These are phyloP conservation scores for Eunapius fragilis DNA, from an alignment of 37 sponge, comb jelly and placozoan genomes.

Conservation along the genomic window DNA sequence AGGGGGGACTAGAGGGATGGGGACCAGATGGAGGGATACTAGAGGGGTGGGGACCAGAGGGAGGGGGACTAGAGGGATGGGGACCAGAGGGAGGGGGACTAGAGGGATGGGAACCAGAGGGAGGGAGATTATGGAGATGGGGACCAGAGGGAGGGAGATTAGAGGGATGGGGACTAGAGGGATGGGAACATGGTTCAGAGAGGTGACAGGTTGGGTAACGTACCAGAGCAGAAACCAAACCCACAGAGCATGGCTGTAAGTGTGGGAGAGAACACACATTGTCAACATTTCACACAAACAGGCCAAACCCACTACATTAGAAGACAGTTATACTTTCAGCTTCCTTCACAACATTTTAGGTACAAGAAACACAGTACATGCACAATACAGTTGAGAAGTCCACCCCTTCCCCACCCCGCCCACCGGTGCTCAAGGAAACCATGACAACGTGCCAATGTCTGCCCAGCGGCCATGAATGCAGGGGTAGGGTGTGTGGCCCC, in stretches of 20 bases:
- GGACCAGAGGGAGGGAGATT: not conserved
- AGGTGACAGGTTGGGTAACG: not conserved
- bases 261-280: not conserved
- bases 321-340: too few relatives aligned
- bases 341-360: too few relatives aligned
- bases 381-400: too few relatives aligned
- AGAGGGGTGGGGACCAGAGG: not conserved
- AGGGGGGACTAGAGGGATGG: not conserved
- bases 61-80: not conserved
- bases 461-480: too few relatives aligned
- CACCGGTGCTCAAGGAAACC: too few relatives aligned
- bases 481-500: too few relatives aligned
- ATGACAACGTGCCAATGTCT: too few relatives aligned
- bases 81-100: too few relatives aligned
- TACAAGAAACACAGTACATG: too few relatives aligned
- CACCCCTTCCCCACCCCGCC: too few relatives aligned
- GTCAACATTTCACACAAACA: too few relatives aligned
- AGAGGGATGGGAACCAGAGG: not conserved
- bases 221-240: slow-evolving; percentile 59
- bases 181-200: not conserved
- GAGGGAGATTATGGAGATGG: not conserved
- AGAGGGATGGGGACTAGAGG: not conserved
- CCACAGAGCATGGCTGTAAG: slow-evolving; percentile 55
- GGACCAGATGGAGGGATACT: not conserved
- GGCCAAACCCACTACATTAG: too few relatives aligned